Evolutionary conservation across 1,140 invertebrate species (phyloP), one percentile per base, ranked within the genome.

Genomic region (Tachypleus tridentatus): DNA sequence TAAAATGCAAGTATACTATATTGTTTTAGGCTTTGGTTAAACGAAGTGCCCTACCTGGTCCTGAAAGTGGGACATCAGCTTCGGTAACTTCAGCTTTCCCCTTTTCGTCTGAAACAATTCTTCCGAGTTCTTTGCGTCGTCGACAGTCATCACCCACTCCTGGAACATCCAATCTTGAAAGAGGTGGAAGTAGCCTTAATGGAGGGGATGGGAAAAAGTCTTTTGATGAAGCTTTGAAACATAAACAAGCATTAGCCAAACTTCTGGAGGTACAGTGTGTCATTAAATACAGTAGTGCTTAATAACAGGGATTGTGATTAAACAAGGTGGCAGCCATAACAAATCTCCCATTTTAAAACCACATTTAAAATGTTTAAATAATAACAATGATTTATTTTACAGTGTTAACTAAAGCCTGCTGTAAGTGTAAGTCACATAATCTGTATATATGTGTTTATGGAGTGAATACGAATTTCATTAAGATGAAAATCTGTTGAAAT

Each of bases 91-190:
- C 81, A 74, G 73, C 58, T 53, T 69, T 69, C 47, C 59, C 77
- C 60, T 74, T 77, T 73, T 73, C 74, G 8, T 73, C 77, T 66
- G 77, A 80, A 65, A 75, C 77, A 54, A 71, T 76, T 58, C 61
- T 78, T 49, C 76, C 76, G n/a, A 77, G 75, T 57, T 77, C 86
- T 3, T 77, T 90, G 8, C 77, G 87, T 3, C 81, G 87, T 56
- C 80, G 87, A 51, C 81, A 85, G 0, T 88, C 88, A 0, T 89
- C 87, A 65, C 86, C 88, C 3, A 76, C 81, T 52, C 8, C 56
- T 7, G 48, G 61, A 53, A 48, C 62, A 6, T 86, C 88, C 3
- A 76, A 81, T 52, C 9, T 51, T 49, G 49, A 58, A 53, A 48
- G 61, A 6, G 60, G 62, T 53, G n/a, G 51, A 47, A 51, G 48